phyloP scores from a whole-genome alignment of 2,888 invertebrate genomes.

The Proisotoma minuta region DNA sequence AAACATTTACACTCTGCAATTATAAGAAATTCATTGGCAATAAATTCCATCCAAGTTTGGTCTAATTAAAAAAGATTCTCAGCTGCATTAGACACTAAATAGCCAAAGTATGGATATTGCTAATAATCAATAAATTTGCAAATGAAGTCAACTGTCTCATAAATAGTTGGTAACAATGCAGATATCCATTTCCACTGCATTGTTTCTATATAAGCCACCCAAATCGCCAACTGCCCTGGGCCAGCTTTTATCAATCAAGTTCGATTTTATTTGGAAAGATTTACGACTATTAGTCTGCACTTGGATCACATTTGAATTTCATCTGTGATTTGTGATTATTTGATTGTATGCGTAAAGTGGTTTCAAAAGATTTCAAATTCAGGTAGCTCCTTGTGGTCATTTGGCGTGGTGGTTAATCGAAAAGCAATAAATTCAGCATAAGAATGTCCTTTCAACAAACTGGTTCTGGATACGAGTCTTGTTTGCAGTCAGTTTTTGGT shows the following conservation, averaged over 20 bases:
- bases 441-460: conserved; percentile 48
- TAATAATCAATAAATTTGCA: no score
- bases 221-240: neutral
- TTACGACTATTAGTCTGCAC: conserved; percentile 2
- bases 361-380: conserved; percentile 43
- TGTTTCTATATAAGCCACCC: neutral
- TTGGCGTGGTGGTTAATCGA: conserved; percentile 47
- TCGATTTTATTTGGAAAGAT: conserved; percentile 14
- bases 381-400: conserved; percentile 47
- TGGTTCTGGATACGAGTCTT: conserved; percentile 35
- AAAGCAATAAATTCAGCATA: conserved; percentile 48
- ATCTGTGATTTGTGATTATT: no score
- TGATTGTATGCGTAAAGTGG: no score
- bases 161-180: no score
- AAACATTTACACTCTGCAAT: no score
- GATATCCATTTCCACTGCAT: neutral
- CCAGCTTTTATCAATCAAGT: neutral
- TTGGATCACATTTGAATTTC: no score
- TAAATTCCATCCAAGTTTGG: no score
- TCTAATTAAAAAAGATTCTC: no score
- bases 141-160: no score
- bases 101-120: no score
- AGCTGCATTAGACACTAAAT: no score
- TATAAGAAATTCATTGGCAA: no score
- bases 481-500: neutral